Evolutionary conservation across 1,140 invertebrate species (phyloP).

Genomic region (Drosophila jambulina): DNA sequence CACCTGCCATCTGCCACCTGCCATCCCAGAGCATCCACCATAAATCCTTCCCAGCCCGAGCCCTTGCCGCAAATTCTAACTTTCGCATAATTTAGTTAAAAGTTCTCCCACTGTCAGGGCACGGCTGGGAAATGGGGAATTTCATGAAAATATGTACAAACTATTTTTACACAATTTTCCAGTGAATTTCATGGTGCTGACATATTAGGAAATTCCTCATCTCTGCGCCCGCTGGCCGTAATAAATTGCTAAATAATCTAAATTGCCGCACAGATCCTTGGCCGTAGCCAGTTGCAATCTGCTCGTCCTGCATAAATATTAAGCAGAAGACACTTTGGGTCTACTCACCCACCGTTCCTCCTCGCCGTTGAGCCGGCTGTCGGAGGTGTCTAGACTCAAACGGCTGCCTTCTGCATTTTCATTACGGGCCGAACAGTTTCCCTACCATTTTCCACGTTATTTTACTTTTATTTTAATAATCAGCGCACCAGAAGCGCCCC

Average conservation of each 20-base stretch:
- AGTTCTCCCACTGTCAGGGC: slow-evolving; percentile 30
- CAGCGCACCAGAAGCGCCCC: slow-evolving; percentile 23
- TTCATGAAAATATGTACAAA: slow-evolving; percentile 38
- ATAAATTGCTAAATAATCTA: slow-evolving; percentile 67
- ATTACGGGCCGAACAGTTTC: slow-evolving; percentile 23
- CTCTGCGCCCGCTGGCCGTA: slow-evolving; percentile 19
- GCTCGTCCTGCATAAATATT: slow-evolving; percentile 52
- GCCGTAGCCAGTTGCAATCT: slow-evolving; percentile 34
- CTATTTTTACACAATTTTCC: slow-evolving; percentile 60
- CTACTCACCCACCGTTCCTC: neutral
- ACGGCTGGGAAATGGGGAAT: slow-evolving; percentile 6
- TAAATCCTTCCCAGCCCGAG: slow-evolving; percentile 25
- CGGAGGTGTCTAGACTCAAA: slow-evolving; percentile 45
- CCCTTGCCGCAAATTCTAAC: slow-evolving; percentile 32
- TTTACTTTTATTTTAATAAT: slow-evolving; percentile 45
- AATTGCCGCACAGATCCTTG: slow-evolving; percentile 43
- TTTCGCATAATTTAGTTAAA: slow-evolving; percentile 59
- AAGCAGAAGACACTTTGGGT: slow-evolving; percentile 24
- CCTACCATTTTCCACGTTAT: neutral
- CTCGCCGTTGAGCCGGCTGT: slow-evolving; percentile 17
- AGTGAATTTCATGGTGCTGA: slow-evolving; percentile 46
- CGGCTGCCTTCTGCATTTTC: slow-evolving; percentile 35
- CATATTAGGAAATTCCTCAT: slow-evolving; percentile 36
- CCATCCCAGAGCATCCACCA: neutral
- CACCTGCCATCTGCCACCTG: slow-evolving; percentile 9